Evolutionary conservation across 2,113 vertebrate genomes (phyloP).

Genomic region (Chaetodon trifascialis): DNA sequence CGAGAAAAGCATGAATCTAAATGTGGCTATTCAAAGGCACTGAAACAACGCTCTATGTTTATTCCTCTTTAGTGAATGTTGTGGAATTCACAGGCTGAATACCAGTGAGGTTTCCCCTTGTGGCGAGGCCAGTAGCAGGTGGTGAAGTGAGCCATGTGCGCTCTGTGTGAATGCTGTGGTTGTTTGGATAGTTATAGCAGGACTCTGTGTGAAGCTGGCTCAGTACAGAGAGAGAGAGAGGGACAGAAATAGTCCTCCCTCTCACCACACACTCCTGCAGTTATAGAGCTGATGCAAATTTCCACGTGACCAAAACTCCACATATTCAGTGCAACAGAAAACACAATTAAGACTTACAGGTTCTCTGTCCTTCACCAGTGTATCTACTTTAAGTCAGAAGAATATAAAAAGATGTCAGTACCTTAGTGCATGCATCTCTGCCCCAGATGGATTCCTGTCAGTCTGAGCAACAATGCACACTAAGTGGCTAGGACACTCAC

Average conservation of each 20-base stretch:
- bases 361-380: neutral
- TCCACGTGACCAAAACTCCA: slow-evolving; percentile 28
- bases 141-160: slow-evolving; percentile 69
- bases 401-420: neutral
- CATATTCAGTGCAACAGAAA: slow-evolving; percentile 27
- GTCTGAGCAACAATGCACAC: neutral
- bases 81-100: slow-evolving; percentile 50
- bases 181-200: slow-evolving; percentile 78
- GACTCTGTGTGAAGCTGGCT: slow-evolving; percentile 78
- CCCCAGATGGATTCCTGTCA: slow-evolving; percentile 2
- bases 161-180: slow-evolving; percentile 78
- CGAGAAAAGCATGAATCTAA: neutral
- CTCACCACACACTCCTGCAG: slow-evolving; percentile 40
- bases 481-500: neutral
- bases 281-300: slow-evolving; percentile 50
- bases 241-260: slow-evolving; percentile 33
- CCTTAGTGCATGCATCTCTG: neutral
- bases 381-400: neutral
- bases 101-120: slow-evolving; percentile 65
- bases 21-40: neutral
- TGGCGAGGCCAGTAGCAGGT: slow-evolving; percentile 73
- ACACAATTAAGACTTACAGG: neutral
- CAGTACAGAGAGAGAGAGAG: slow-evolving; percentile 31
- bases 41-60: slow-evolving; percentile 27
- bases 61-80: slow-evolving; percentile 34